phyloP scores from a whole-genome alignment of 2,888 invertebrate species.

The Pristionchus mayeri region DNA sequence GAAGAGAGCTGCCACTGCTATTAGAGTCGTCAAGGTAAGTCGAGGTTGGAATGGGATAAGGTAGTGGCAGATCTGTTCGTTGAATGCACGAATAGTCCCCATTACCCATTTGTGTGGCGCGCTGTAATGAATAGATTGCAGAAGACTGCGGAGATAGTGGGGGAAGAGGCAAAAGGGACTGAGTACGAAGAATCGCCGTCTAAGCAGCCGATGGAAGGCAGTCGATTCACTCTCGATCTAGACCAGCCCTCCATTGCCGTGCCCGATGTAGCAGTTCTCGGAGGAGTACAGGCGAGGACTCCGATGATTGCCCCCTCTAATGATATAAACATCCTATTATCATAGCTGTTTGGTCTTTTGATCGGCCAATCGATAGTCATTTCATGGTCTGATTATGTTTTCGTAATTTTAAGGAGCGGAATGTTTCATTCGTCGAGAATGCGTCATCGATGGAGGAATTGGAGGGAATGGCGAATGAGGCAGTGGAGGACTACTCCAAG shows the following conservation, averaged over 20 bases:
- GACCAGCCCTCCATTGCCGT: not conserved
- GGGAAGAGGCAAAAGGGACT: not conserved
- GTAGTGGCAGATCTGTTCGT: not conserved
- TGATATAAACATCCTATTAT: too few species aligned
- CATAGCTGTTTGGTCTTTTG: too few species aligned
- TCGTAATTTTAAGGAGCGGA: constrained; percentile 41
- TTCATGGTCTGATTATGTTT: too few species aligned
- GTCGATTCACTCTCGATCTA: constrained; percentile 31
- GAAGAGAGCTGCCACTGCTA: constrained; percentile 14
- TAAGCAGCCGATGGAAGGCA: not conserved
- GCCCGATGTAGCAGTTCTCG: not conserved
- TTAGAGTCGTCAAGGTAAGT: constrained; percentile 17
- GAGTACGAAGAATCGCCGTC: not conserved
- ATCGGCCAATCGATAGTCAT: too few species aligned
- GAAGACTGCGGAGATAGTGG: not conserved
- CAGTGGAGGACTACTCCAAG: constrained; percentile 55
- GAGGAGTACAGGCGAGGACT: not conserved
- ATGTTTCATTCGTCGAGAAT: not conserved
- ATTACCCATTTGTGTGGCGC: not conserved
- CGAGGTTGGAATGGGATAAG: not conserved
- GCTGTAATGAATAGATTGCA: not conserved
- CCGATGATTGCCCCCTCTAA: too few species aligned
- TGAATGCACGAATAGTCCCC: too few species aligned
- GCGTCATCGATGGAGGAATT: not conserved
- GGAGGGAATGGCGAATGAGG: not conserved